Conservation (phyloP, 2,888 invertebrate species). For the Belgica antarctica region DNA sequence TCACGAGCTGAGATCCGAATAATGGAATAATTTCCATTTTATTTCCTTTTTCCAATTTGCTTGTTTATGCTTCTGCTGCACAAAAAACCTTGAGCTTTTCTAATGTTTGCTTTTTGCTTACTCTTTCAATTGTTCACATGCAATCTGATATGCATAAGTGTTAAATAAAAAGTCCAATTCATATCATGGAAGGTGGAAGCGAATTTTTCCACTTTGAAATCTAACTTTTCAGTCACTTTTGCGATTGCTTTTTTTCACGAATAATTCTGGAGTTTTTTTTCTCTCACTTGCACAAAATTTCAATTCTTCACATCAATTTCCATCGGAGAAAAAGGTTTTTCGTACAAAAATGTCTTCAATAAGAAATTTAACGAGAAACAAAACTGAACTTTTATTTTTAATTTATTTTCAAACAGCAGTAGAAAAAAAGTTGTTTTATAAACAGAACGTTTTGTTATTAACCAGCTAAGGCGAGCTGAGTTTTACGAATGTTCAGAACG, state of each 20-base stretch:
- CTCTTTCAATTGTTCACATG: slow-evolving; percentile 23
- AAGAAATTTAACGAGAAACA: background rate
- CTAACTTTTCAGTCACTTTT: no score
- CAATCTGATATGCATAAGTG: slow-evolving; percentile 34
- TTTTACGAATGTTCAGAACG: slow-evolving; percentile 40
- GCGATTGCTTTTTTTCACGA: background rate
- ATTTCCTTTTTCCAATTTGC: slow-evolving; percentile 14
- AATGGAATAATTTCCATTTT: no score
- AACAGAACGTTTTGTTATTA: slow-evolving; percentile 33
- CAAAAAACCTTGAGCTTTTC: slow-evolving; percentile 18
- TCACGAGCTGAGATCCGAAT: slow-evolving; percentile 88
- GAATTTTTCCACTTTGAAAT: background rate
- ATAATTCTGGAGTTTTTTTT: background rate
- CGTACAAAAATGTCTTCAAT: slow-evolving; percentile 10
- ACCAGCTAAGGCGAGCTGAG: slow-evolving; percentile 30
- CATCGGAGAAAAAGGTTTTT: background rate
- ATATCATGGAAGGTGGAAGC: background rate
- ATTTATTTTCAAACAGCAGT: slow-evolving; percentile 5
- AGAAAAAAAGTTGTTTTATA: slow-evolving; percentile 17
- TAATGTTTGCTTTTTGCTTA: background rate
- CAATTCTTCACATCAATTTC: background rate
- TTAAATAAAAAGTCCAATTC: slow-evolving; percentile 14
- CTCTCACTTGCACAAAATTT: background rate
- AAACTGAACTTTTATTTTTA: background rate
- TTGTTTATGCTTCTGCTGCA: background rate